A percentile compares a stretch with the other conserved stretches of the same genome.
Conservation (phyloP, 2,888 invertebrate species). For the Lottia gigantea region DNA sequence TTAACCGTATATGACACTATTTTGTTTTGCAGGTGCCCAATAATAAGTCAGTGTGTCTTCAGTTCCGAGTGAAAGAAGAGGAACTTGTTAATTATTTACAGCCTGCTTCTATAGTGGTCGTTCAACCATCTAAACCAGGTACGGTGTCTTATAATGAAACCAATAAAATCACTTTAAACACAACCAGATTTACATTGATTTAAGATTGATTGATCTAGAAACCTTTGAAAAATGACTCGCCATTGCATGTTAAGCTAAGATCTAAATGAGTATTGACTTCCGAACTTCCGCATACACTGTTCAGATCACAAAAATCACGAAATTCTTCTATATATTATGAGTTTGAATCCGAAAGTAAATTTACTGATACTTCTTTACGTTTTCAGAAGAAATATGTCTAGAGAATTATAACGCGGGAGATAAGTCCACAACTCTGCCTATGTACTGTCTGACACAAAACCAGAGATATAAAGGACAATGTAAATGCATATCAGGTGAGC, state of each 20-base stretch:
- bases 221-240: too few relatives aligned
- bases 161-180: too few relatives aligned
- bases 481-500: slow-evolving; percentile 27
- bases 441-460: slow-evolving; percentile 25
- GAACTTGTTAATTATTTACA: slow-evolving; percentile 13
- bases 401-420: slow-evolving; percentile 19
- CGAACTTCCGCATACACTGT: too few relatives aligned
- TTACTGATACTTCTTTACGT: too few relatives aligned
- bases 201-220: too few relatives aligned
- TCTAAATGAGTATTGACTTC: too few relatives aligned
- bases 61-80: slow-evolving; percentile 19
- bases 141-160: background rate
- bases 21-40: slow-evolving; percentile 14
- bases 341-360: too few relatives aligned
- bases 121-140: slow-evolving; percentile 20
- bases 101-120: slow-evolving; percentile 20
- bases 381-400: slow-evolving; percentile 26
- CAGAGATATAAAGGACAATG: slow-evolving; percentile 29
- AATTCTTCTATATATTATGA: too few relatives aligned
- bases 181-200: too few relatives aligned
- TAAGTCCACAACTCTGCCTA: slow-evolving; percentile 21
- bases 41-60: slow-evolving; percentile 18
- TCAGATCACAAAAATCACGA: too few relatives aligned
- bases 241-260: too few relatives aligned
- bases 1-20: too few relatives aligned